phyloP scores from a whole-genome alignment of 30 jellyfish, hydroid and myxozoan genomes.

The Hydractinia symbiolongicarpus region DNA sequence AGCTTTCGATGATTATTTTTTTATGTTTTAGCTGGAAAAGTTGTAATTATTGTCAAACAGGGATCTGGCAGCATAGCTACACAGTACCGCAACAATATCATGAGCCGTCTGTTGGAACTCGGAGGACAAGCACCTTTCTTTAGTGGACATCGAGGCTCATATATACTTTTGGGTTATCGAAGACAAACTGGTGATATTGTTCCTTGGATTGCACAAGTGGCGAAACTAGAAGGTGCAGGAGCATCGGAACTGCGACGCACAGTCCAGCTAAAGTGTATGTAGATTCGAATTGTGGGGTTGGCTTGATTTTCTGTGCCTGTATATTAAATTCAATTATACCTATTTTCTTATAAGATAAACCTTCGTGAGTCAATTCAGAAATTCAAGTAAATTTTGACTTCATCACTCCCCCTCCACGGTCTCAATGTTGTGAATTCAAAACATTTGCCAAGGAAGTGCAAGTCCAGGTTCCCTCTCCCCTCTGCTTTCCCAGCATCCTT shows the following conservation, averaged over 20 bases:
- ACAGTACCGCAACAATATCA: constrained; percentile 23
- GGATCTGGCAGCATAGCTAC: constrained; percentile 58
- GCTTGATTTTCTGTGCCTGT: background rate
- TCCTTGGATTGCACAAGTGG: constrained; percentile 66
- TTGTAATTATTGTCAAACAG: constrained; percentile 67
- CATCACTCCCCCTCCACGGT: no score
- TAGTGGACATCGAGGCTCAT: constrained; percentile 64
- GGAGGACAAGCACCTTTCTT: constrained; percentile 79
- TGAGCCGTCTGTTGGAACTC: constrained; percentile 50
- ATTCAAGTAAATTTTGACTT: no score
- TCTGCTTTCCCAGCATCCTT: no score
- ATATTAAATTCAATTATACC: background rate
- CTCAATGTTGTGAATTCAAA: no score
- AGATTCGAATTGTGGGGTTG: background rate
- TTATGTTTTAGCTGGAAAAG: constrained; percentile 39
- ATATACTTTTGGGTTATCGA: constrained; percentile 67
- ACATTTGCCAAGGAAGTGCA: no score
- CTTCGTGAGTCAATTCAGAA: background rate
- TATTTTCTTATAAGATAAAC: background rate
- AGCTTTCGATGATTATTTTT: background rate
- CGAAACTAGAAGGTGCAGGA: constrained; percentile 65
- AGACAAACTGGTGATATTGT: constrained; percentile 45
- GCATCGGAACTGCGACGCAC: constrained; percentile 45
- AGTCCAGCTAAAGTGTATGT: constrained; percentile 51
- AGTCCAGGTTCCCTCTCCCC: no score